A percentile compares a stretch with the other conserved stretches of the same genome.
Conservation (phyloP, 2,113 vertebrate genomes). For the Verasper variegatus region DNA sequence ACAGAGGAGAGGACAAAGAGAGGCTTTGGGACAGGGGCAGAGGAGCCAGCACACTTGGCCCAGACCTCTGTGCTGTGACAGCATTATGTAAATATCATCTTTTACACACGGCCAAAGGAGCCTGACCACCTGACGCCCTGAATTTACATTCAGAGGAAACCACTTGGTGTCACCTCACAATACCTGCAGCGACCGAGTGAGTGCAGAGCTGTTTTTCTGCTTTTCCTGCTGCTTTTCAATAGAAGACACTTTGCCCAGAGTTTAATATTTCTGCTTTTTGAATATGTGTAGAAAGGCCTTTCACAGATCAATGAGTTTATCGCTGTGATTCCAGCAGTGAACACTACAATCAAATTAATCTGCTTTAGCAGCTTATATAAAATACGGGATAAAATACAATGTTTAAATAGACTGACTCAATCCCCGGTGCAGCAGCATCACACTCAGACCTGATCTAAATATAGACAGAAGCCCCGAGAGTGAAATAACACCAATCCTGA, state of each 20-base stretch:
- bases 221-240: constrained; percentile 20
- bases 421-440: constrained; percentile 45
- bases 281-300: constrained; percentile 18
- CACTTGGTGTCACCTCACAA: constrained; percentile 34
- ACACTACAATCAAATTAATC: constrained; percentile 67
- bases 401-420: constrained; percentile 62
- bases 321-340: constrained; percentile 16
- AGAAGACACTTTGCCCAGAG: constrained; percentile 18
- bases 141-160: constrained; percentile 70
- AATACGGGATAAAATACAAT: constrained; percentile 46
- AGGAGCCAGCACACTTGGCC: constrained; percentile 38
- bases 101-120: constrained; percentile 55
- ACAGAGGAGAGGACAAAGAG: constrained; percentile 40
- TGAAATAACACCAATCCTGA: constrained; percentile 27
- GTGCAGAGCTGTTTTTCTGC: constrained; percentile 8
- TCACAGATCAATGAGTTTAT: constrained; percentile 53
- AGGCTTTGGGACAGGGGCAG: constrained; percentile 37
- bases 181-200: constrained; percentile 34
- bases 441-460: constrained; percentile 66
- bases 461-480: constrained; percentile 56
- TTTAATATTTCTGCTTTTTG: constrained; percentile 22
- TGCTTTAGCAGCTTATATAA: constrained; percentile 61
- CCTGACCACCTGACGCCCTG: constrained; percentile 61
- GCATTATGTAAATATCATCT: constrained; percentile 79
- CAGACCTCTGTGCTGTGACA: constrained; percentile 67